Evolutionary conservation across 2,113 vertebrate genomes (phyloP).

Genomic region (Carassius auratus): DNA sequence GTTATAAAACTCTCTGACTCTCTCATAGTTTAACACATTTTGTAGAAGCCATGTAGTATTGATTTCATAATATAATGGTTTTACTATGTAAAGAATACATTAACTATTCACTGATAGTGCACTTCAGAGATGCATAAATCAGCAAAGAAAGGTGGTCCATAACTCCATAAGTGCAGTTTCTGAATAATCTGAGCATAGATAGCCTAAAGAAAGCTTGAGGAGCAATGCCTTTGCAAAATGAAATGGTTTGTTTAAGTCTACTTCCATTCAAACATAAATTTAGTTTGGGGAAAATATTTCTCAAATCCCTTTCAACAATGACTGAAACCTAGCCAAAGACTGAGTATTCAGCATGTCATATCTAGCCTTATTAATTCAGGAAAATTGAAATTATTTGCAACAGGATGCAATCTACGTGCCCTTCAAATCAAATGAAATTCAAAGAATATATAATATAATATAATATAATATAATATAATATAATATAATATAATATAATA

Average conservation of each 20-base stretch:
- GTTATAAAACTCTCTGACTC: background rate
- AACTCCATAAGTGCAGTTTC: background rate
- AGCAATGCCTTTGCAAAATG: background rate
- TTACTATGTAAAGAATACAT: slow-evolving; percentile 11
- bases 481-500: too few relatives aligned
- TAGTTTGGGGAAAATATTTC: background rate
- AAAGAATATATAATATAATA: too few relatives aligned
- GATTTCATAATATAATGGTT: slow-evolving; percentile 15
- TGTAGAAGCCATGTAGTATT: background rate
- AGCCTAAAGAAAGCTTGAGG: background rate
- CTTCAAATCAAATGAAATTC: too few relatives aligned
- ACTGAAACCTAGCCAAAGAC: background rate
- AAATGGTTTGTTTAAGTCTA: background rate
- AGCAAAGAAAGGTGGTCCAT: background rate
- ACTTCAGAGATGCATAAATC: background rate
- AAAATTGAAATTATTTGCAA: background rate
- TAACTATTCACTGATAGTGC: slow-evolving; percentile 9
- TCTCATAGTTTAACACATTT: background rate
- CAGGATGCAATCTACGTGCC: background rate
- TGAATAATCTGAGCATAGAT: background rate
- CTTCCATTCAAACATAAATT: background rate
- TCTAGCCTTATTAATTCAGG: background rate
- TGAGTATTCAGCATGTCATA: slow-evolving; percentile 32
- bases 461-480: too few relatives aligned
- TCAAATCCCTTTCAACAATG: background rate